phyloP scores from a whole-genome alignment of 2,797 vertebrate genomes.

The Avahi laniger region DNA sequence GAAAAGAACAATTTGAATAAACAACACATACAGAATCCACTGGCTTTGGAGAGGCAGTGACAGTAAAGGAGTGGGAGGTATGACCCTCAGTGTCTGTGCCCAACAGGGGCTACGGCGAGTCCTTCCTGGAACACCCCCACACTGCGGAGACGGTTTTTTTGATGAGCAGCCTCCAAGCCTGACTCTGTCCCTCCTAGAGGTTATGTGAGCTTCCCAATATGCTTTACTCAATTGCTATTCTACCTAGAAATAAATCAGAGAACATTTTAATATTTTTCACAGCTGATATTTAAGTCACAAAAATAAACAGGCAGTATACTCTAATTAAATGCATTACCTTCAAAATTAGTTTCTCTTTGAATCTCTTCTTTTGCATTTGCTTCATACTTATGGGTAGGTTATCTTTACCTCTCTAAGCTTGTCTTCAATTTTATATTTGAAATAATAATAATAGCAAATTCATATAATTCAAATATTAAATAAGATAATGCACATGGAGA shows the following conservation, averaged over 20 bases:
- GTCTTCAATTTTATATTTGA: not conserved
- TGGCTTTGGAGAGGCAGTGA: not conserved
- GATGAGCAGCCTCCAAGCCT: not conserved
- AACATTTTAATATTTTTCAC: not conserved
- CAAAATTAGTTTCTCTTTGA: not conserved
- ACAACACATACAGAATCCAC: not conserved
- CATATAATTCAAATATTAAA: not conserved
- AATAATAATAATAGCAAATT: not conserved
- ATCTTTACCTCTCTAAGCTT: not conserved
- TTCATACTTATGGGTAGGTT: not conserved
- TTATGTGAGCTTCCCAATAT: not conserved
- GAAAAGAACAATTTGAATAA: not conserved
- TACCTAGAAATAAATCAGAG: not conserved
- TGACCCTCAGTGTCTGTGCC: not conserved
- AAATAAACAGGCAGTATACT: not conserved
- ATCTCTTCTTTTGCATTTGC: not conserved
- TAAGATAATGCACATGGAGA: not conserved
- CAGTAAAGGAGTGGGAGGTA: not conserved
- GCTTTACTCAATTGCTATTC: not conserved
- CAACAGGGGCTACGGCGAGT: rapidly evolving
- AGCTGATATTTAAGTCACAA: not conserved
- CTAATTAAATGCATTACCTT: not conserved
- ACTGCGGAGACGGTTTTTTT: not conserved
- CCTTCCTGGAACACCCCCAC: rapidly evolving
- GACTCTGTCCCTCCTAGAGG: not conserved